Conservation (phyloP, 2,888 invertebrate genomes). For the Melanophora roralis region DNA sequence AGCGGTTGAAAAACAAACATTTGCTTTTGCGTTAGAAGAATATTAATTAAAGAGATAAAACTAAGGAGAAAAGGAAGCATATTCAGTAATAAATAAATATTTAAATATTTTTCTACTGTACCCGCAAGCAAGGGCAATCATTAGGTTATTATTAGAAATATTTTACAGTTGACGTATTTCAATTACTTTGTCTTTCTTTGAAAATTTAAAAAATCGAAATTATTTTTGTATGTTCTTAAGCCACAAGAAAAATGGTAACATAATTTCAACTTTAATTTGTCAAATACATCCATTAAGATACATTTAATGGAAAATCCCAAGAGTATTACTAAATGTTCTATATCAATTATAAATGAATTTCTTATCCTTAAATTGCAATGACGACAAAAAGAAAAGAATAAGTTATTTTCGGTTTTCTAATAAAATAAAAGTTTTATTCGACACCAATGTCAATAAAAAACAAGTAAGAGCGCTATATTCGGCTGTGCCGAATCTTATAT, state of each 20-base stretch:
- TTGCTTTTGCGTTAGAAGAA: neutral
- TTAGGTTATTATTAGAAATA: no score
- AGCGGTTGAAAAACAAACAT: neutral
- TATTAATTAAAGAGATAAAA: conserved; percentile 1
- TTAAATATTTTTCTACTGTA: neutral
- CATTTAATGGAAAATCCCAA: conserved; percentile 26
- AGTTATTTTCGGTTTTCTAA: no score
- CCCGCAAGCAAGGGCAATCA: no score
- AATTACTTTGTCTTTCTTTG: neutral
- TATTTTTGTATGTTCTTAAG: conserved; percentile 36
- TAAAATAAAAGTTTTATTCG: no score
- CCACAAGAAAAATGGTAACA: conserved; percentile 16
- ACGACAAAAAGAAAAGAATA: no score
- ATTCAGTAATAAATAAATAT: neutral
- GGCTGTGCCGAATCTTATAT: no score
- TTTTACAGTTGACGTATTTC: neutral
- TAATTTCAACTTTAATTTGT: neutral
- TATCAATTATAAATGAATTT: conserved; percentile 56
- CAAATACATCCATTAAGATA: neutral
- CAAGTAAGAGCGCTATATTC: no score
- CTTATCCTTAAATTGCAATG: no score
- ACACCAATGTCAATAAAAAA: no score
- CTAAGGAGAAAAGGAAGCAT: neutral
- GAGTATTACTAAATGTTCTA: conserved; percentile 44
- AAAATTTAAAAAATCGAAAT: conserved; percentile 43